Conservation (phyloP, 2,888 invertebrate genomes). For the Acronicta leporina region DNA sequence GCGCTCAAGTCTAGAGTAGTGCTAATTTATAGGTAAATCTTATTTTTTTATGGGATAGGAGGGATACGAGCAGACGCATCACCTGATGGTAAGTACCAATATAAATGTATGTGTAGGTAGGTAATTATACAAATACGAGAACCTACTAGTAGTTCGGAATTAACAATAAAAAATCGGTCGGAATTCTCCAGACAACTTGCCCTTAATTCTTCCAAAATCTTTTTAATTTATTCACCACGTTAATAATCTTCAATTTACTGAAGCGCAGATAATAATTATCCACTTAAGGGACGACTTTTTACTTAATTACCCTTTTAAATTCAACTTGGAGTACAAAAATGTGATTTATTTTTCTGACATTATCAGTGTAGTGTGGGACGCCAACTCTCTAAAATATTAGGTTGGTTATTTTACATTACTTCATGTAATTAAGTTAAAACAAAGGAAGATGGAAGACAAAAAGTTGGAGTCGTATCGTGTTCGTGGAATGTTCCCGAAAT, state of each 20-base stretch:
- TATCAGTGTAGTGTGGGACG: slow-evolving; percentile 14
- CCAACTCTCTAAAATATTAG: slow-evolving; percentile 24
- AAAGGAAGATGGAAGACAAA: slow-evolving; percentile 30
- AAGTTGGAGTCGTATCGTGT: slow-evolving; percentile 25
- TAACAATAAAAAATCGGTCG: too few species aligned
- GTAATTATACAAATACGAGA: too few species aligned
- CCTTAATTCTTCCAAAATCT: too few species aligned
- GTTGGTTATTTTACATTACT: slow-evolving; percentile 26
- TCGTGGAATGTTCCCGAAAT: slow-evolving; percentile 28
- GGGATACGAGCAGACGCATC: too few species aligned
- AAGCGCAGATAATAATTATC: not conserved
- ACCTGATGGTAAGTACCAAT: too few species aligned
- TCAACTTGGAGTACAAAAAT: slow-evolving; percentile 9
- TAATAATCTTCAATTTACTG: not conserved
- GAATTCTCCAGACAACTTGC: too few species aligned
- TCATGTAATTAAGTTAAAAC: slow-evolving; percentile 32
- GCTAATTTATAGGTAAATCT: too few species aligned
- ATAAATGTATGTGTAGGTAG: too few species aligned
- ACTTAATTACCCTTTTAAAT: slow-evolving; percentile 12
- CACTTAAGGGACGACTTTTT: not conserved
- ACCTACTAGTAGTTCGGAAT: too few species aligned
- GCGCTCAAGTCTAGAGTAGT: too few species aligned
- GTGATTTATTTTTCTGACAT: slow-evolving; percentile 21
- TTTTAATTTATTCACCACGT: too few species aligned
- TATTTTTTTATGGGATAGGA: too few species aligned